A percentile compares a stretch with the other conserved stretches of the same genome.
Conservation (phyloP, 2,888 invertebrate genomes). For the Hypena proboscidalis region DNA sequence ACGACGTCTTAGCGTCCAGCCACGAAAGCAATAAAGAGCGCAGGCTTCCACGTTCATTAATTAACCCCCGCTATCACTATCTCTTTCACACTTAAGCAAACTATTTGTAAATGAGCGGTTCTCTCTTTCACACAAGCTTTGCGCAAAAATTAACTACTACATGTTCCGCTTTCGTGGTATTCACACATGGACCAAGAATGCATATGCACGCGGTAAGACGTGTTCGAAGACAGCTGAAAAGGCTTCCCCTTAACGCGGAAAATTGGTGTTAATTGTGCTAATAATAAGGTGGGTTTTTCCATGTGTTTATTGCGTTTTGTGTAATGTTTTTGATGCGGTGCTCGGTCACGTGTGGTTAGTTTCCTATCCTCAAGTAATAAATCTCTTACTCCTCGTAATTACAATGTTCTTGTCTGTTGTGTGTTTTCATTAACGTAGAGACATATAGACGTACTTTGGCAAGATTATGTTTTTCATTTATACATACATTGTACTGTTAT, state of each 20-base stretch:
- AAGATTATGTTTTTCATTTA: slow-evolving; percentile 31
- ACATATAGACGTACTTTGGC: slow-evolving; percentile 52
- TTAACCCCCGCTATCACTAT: slow-evolving; percentile 77
- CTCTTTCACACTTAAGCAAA: slow-evolving; percentile 72
- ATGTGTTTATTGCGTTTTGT: slow-evolving; percentile 54
- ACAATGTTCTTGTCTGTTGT: slow-evolving; percentile 83
- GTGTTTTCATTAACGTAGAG: slow-evolving; percentile 79
- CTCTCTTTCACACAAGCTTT: slow-evolving; percentile 81
- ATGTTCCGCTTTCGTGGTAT: slow-evolving; percentile 73
- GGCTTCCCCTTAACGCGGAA: slow-evolving; percentile 48
- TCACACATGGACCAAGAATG: slow-evolving; percentile 76
- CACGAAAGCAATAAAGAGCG: slow-evolving; percentile 85
- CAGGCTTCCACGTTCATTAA: slow-evolving; percentile 86
- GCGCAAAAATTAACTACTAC: slow-evolving; percentile 86
- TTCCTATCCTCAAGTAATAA: slow-evolving; percentile 81
- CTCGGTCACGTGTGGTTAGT: slow-evolving; percentile 79
- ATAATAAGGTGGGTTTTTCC: slow-evolving; percentile 68
- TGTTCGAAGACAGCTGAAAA: slow-evolving; percentile 54
- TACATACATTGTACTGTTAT: neutral
- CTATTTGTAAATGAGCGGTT: slow-evolving; percentile 81
- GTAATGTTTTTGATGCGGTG: slow-evolving; percentile 52
- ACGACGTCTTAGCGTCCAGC: slow-evolving; percentile 82
- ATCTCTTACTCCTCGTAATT: slow-evolving; percentile 83
- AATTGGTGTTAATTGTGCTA: slow-evolving; percentile 68
- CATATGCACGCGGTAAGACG: slow-evolving; percentile 71